Evolutionary conservation across 2,797 vertebrate genomes (phyloP).

Genomic region (Rhinophrynus dorsalis): DNA sequence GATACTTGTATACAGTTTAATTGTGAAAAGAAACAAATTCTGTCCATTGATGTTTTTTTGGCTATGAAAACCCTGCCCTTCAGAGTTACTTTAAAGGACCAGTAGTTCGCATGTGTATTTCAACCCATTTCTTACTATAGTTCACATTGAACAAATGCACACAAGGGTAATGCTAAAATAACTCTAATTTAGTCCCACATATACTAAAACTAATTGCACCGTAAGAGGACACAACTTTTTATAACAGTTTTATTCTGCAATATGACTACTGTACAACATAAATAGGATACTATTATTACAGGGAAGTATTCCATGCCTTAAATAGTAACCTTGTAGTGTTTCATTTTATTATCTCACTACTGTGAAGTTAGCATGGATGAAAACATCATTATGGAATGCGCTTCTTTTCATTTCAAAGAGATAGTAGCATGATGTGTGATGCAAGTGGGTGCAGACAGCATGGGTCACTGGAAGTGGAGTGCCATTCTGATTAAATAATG

Average conservation of each 20-base stretch:
- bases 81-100: too few species aligned
- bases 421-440: conserved; percentile 14
- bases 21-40: too few species aligned
- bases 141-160: too few species aligned
- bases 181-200: too few species aligned
- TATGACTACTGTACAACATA: conserved; percentile 4
- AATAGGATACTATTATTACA: conserved; percentile 15
- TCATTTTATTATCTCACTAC: conserved; percentile 2
- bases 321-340: conserved; percentile 11
- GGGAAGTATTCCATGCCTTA: conserved; percentile 3
- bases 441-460: conserved; percentile 13
- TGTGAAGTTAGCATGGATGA: conserved; percentile 2
- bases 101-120: too few species aligned
- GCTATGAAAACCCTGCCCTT: too few species aligned
- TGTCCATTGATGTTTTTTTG: too few species aligned
- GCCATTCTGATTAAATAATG: conserved; percentile 23
- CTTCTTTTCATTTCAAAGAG: conserved; percentile 18
- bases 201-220: too few species aligned
- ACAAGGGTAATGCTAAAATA: too few species aligned
- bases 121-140: too few species aligned
- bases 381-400: conserved; percentile 8
- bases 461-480: conserved; percentile 28
- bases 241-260: neutral
- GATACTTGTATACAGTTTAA: too few species aligned
- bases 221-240: too few species aligned